Evolutionary conservation across 1,140 invertebrate species (phyloP).

Genomic region (Panagrolaimus sp.): DNA sequence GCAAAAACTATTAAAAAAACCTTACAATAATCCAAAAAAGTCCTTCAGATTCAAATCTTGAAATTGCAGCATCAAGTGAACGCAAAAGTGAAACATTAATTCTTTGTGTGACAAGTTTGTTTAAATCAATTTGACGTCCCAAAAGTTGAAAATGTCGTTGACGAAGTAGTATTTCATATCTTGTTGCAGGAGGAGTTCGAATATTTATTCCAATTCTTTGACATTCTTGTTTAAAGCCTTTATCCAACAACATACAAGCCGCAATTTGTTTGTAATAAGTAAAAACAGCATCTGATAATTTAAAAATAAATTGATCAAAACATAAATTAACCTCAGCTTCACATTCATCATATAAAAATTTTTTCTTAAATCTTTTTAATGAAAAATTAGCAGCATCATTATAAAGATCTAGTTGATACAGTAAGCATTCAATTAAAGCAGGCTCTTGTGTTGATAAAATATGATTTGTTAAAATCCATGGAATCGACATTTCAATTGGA

Average conservation of each 20-base stretch:
- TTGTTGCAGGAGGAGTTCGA: constrained; percentile 78
- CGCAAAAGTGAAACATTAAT: constrained; percentile 93
- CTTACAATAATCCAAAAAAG: constrained; percentile 91
- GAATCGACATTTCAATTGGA: constrained; percentile 99
- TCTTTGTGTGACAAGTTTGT: constrained; percentile 87
- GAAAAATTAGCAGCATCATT: constrained; percentile 97
- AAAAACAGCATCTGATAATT: constrained; percentile 94
- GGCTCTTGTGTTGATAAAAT: constrained; percentile 93
- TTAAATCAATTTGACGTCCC: constrained; percentile 90
- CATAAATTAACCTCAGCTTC: constrained; percentile 98
- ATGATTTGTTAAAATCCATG: constrained; percentile 98
- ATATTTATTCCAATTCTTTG: constrained; percentile 73
- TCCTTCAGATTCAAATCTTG: constrained; percentile 89
- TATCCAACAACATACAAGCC: constrained; percentile 79
- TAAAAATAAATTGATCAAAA: constrained; percentile 99
- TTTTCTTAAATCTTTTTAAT: constrained; percentile 89
- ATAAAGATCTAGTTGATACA: constrained; percentile 96
- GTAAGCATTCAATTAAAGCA: constrained; percentile 97
- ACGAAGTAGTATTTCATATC: constrained; percentile 89
- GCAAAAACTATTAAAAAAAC: too few species aligned
- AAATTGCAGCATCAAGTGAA: constrained; percentile 83
- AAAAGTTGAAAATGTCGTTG: constrained; percentile 87
- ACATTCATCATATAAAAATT: constrained; percentile 97
- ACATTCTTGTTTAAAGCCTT: constrained; percentile 89
- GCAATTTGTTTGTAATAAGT: constrained; percentile 95